Percentiles rank a stretch among this genome's conserved stretches.
Conservation (phyloP, 2,113 vertebrate species). For the Oxyura jamaicensis region DNA sequence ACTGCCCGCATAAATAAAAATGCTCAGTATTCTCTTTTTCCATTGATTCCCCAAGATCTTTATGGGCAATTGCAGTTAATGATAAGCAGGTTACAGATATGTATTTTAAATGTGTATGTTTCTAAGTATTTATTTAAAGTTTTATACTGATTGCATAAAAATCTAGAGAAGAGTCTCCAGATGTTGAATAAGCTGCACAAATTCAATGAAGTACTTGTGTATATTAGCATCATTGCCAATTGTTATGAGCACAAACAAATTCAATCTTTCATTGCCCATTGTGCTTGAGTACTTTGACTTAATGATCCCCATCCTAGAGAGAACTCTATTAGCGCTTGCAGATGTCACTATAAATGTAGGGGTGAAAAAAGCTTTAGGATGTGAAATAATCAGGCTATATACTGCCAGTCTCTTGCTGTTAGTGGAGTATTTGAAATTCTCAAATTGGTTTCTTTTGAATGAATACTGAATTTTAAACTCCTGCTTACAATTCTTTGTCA, state of each 20-base stretch:
- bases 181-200: slow-evolving; percentile 52
- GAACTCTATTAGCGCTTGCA: slow-evolving; percentile 71
- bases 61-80: slow-evolving; percentile 37
- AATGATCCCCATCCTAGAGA: slow-evolving; percentile 69
- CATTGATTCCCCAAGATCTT: not conserved
- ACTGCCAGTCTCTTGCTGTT: slow-evolving; percentile 36
- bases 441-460: slow-evolving; percentile 54
- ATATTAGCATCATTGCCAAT: slow-evolving; percentile 66
- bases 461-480: slow-evolving; percentile 50
- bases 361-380: slow-evolving; percentile 58
- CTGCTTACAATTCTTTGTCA: slow-evolving; percentile 47
- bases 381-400: slow-evolving; percentile 66
- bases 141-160: slow-evolving; percentile 67
- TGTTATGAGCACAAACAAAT: slow-evolving; percentile 68
- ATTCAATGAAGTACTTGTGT: slow-evolving; percentile 49
- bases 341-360: slow-evolving; percentile 67
- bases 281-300: slow-evolving; percentile 74
- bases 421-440: slow-evolving; percentile 59
- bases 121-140: slow-evolving; percentile 57
- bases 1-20: not conserved
- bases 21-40: not conserved
- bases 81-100: slow-evolving; percentile 34
- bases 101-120: slow-evolving; percentile 11
- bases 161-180: slow-evolving; percentile 64
- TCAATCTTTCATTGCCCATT: slow-evolving; percentile 73